These are phyloP conservation scores for Chloebia gouldiae DNA, from an alignment of 2,113 vertebrate genomes.

Conservation along the genomic window DNA sequence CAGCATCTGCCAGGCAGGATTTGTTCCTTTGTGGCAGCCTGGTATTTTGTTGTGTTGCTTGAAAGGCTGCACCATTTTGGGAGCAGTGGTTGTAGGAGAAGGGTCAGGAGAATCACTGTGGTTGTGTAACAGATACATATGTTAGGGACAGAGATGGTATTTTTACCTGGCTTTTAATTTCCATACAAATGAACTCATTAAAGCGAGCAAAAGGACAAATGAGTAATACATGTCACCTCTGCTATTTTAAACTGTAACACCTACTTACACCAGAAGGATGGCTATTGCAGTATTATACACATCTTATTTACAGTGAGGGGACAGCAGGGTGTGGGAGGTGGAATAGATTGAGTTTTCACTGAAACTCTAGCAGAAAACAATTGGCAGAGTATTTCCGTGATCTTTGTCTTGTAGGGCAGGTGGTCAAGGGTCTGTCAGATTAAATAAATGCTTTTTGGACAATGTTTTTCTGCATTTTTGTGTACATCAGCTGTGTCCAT, in stretches of 20 bases:
- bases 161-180: conserved; percentile 40
- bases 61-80: background rate
- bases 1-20: background rate
- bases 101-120: background rate
- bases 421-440: background rate
- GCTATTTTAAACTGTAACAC: conserved; percentile 33
- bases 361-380: background rate
- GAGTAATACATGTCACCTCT: conserved; percentile 13
- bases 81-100: background rate
- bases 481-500: background rate
- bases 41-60: background rate
- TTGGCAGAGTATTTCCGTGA: background rate
- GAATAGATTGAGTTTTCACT: background rate
- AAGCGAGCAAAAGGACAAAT: background rate
- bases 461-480: background rate
- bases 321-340: background rate
- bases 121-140: background rate
- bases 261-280: conserved; percentile 1
- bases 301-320: background rate
- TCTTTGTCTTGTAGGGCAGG: background rate
- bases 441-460: background rate
- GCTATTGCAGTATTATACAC: background rate
- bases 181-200: conserved; percentile 37
- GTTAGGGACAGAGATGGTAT: background rate
- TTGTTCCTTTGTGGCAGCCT: background rate